phyloP scores from a whole-genome alignment of 2,888 invertebrate genomes.

The Metellina segmentata region DNA sequence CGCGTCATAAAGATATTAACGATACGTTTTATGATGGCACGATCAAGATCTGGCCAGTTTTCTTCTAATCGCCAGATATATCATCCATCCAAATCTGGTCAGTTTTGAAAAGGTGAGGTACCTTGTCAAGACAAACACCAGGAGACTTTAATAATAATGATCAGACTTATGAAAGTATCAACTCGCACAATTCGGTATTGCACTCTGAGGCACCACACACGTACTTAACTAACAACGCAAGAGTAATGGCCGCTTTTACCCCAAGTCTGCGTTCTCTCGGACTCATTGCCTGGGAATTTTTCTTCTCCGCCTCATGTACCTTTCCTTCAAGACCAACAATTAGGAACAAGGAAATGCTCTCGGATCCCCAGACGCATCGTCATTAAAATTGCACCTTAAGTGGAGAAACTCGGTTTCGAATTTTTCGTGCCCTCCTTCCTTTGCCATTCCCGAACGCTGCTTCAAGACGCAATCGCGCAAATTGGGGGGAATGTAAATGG shows the following conservation, averaged over 20 bases:
- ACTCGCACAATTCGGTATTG: too few species aligned
- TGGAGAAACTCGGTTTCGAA: background rate
- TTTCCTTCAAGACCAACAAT: slow-evolving; percentile 15
- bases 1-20: too few species aligned
- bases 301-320: background rate
- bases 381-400: background rate
- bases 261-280: background rate
- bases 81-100: too few species aligned
- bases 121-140: too few species aligned
- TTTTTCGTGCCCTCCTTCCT: too few species aligned
- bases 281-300: background rate
- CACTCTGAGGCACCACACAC: too few species aligned
- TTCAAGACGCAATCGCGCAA: background rate
- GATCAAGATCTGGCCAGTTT: too few species aligned
- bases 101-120: too few species aligned
- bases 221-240: background rate
- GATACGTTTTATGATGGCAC: too few species aligned
- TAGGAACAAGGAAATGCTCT: background rate
- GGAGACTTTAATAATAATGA: too few species aligned
- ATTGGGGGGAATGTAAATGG: slow-evolving; percentile 2
- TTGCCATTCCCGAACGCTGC: background rate
- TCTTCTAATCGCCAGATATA: too few species aligned
- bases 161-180: too few species aligned
- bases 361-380: background rate
- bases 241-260: background rate